Evolutionary conservation across 2,113 vertebrate species (phyloP).

Genomic region (Peromyscus maniculatus): DNA sequence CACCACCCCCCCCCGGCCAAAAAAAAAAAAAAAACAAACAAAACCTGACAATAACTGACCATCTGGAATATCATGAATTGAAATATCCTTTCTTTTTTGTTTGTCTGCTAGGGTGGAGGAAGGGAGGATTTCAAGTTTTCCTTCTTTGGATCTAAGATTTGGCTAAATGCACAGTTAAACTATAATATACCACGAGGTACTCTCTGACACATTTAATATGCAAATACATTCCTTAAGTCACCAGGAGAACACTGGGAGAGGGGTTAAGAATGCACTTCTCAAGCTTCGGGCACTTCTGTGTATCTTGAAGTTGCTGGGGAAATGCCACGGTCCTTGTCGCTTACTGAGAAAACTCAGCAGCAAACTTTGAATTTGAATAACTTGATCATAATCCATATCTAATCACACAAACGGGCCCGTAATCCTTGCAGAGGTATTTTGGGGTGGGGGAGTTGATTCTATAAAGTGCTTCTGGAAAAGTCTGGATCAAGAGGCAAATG

Average conservation of each 20-base stretch:
- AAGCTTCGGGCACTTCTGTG: not conserved
- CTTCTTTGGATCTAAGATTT: not conserved
- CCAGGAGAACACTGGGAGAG: not conserved
- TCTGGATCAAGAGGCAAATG: not conserved
- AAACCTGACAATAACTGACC: not conserved
- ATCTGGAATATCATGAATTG: not conserved
- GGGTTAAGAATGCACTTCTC: not conserved
- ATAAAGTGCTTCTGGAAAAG: not conserved
- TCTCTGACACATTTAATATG: not conserved
- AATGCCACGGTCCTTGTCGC: not conserved
- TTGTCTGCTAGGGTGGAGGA: not conserved
- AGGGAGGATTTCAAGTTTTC: not conserved
- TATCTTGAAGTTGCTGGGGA: not conserved
- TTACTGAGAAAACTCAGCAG: conserved; percentile 50
- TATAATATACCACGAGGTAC: not conserved
- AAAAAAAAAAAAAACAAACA: not conserved
- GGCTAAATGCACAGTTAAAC: not conserved
- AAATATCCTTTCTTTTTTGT: not conserved
- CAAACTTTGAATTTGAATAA: conserved; percentile 22
- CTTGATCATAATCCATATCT: conserved; percentile 39
- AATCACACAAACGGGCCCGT: not conserved
- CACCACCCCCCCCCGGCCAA: too few species aligned
- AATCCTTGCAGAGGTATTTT: not conserved
- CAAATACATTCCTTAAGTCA: not conserved
- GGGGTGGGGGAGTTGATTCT: not conserved